A percentile compares a stretch with the other conserved stretches of the same genome.
Conservation (phyloP, 2,113 vertebrate species). For the Cryptotis parvus region DNA sequence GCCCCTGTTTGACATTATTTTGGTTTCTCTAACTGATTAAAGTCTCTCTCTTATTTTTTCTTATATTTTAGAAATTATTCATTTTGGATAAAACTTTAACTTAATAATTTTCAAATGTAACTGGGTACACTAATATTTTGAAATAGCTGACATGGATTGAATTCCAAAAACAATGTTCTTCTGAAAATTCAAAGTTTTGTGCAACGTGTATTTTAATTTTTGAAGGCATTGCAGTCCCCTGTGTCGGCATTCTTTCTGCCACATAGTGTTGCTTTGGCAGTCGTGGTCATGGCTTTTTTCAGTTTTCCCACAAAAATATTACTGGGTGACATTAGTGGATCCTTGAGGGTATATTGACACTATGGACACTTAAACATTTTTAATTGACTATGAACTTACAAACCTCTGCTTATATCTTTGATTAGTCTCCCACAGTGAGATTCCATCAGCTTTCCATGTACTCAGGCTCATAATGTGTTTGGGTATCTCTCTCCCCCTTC, state of each 20-base stretch:
- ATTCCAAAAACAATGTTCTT: neutral
- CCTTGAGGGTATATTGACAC: neutral
- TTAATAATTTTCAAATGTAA: too few relatives aligned
- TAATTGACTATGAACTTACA: neutral
- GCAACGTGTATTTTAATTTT: neutral
- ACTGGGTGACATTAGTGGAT: neutral
- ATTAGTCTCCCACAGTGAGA: rapidly evolving
- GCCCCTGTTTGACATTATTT: too few relatives aligned
- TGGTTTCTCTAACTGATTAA: neutral
- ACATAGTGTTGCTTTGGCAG: neutral
- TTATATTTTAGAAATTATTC: neutral
- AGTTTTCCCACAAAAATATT: neutral
- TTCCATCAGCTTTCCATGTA: neutral
- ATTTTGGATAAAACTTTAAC: too few relatives aligned
- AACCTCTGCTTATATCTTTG: neutral
- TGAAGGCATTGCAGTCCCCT: neutral
- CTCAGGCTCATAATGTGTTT: neutral
- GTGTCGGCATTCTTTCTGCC: neutral
- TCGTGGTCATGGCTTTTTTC: neutral
- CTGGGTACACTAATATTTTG: neutral
- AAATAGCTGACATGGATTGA: neutral
- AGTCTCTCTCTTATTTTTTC: neutral
- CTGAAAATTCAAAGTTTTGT: neutral
- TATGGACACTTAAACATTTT: neutral
- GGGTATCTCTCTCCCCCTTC: neutral